Conservation (phyloP, 2,888 invertebrate genomes). For the Poecilus cupreus region DNA sequence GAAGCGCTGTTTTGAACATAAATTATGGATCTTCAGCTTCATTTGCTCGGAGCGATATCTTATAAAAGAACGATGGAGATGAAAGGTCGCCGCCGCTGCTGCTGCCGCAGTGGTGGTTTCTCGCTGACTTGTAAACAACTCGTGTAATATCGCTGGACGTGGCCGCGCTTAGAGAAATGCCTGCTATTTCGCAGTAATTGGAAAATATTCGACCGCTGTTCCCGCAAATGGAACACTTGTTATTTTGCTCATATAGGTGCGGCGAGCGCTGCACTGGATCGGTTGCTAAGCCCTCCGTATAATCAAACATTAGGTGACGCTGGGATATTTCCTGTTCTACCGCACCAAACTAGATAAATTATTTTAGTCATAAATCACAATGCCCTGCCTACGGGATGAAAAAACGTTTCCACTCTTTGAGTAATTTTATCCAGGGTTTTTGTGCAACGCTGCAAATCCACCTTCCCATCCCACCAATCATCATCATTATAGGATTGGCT, state of each 20-base stretch:
- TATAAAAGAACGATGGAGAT: constrained; percentile 32
- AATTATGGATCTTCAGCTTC: constrained; percentile 47
- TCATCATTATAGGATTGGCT: too few relatives aligned
- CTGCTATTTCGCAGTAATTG: constrained; percentile 47
- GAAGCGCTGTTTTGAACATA: constrained; percentile 24
- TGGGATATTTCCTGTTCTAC: not conserved
- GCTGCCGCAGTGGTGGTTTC: not conserved
- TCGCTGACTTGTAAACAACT: constrained; percentile 49
- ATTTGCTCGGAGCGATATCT: constrained; percentile 38
- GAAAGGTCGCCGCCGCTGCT: constrained; percentile 7
- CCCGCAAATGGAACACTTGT: constrained; percentile 42
- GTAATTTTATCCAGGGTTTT: not conserved
- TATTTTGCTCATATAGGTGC: constrained; percentile 28
- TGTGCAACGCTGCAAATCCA: too few relatives aligned
- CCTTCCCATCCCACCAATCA: too few relatives aligned
- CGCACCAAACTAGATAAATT: constrained; percentile 18
- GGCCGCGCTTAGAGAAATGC: constrained; percentile 42
- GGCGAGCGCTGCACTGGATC: not conserved
- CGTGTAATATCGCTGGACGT: constrained; percentile 45
- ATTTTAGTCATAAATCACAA: constrained; percentile 12
- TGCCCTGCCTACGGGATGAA: not conserved
- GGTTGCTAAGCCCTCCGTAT: constrained; percentile 2
- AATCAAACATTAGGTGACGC: constrained; percentile 36
- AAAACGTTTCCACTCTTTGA: not conserved
- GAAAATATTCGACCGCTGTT: constrained; percentile 53